A percentile compares a stretch with the other conserved stretches of the same genome.
phyloP scores from a whole-genome alignment of 1,140 invertebrate genomes.

The Papilio helenus region DNA sequence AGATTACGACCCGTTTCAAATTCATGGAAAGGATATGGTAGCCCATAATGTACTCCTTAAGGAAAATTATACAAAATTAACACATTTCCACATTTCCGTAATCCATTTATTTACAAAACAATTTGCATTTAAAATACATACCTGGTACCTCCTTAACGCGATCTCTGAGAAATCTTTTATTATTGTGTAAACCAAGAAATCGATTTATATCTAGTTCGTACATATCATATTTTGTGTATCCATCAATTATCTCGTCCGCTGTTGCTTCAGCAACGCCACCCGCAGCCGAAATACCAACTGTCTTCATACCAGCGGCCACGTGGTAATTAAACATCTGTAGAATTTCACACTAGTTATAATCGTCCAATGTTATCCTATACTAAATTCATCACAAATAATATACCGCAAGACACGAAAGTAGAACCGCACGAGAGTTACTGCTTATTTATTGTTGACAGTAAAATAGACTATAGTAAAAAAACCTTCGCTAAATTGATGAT shows the following conservation, averaged over 20 bases:
- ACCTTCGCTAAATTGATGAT: too few species aligned
- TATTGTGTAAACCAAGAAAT: slow-evolving; percentile 98
- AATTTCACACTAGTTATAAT: not conserved
- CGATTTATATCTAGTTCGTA: slow-evolving; percentile 96
- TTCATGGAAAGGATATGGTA: slow-evolving; percentile 93
- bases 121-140: slow-evolving; percentile 46
- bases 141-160: slow-evolving; percentile 97
- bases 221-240: slow-evolving; percentile 92
- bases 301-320: slow-evolving; percentile 98
- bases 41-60: slow-evolving; percentile 89
- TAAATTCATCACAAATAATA: not conserved
- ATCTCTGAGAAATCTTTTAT: slow-evolving; percentile 96
- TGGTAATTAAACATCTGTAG: slow-evolving; percentile 95
- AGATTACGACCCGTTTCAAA: slow-evolving; percentile 95
- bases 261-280: slow-evolving; percentile 96
- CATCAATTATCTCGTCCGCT: slow-evolving; percentile 94
- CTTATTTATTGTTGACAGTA: not conserved
- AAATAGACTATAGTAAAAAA: too few species aligned
- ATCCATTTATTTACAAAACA: not conserved
- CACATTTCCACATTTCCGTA: not conserved
- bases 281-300: slow-evolving; percentile 95
- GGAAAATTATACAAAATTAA: slow-evolving; percentile 28
- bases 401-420: not conserved
- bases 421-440: not conserved
- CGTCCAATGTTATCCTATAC: not conserved